These are phyloP conservation scores for Machaerirhynchus nigripectus DNA, from an alignment of 2,113 vertebrate genomes.

Conservation along the genomic window DNA sequence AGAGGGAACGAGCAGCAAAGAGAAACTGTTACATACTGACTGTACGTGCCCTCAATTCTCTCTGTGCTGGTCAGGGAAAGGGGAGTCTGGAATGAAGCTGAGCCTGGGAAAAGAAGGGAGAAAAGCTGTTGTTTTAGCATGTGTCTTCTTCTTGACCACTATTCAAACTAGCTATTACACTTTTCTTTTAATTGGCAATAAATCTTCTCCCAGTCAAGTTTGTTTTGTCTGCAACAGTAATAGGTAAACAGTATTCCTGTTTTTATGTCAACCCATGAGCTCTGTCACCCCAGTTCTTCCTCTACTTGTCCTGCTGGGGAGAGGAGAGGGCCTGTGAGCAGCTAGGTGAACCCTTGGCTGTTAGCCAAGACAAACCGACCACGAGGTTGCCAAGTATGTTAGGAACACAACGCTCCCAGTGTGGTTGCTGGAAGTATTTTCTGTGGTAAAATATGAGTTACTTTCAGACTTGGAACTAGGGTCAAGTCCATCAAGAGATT, in stretches of 20 bases:
- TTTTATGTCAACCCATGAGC: neutral
- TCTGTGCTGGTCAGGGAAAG: neutral
- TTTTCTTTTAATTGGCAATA: neutral
- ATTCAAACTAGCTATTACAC: neutral
- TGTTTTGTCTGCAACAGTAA: neutral
- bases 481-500: neutral
- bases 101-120: neutral
- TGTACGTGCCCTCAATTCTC: accelerated
- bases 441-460: neutral
- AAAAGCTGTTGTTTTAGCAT: accelerated
- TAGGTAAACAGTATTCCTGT: neutral
- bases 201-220: neutral
- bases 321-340: neutral
- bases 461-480: neutral
- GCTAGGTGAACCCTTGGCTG: neutral
- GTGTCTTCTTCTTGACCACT: neutral
- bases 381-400: neutral
- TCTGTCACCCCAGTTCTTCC: neutral
- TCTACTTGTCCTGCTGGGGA: neutral
- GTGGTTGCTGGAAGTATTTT: neutral
- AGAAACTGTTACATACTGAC: neutral
- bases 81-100: neutral
- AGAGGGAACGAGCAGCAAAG: neutral
- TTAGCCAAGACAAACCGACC: neutral
- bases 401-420: neutral